Conservation (phyloP, 2,797 vertebrate genomes). For the Pseudotriccus pelzelni region DNA sequence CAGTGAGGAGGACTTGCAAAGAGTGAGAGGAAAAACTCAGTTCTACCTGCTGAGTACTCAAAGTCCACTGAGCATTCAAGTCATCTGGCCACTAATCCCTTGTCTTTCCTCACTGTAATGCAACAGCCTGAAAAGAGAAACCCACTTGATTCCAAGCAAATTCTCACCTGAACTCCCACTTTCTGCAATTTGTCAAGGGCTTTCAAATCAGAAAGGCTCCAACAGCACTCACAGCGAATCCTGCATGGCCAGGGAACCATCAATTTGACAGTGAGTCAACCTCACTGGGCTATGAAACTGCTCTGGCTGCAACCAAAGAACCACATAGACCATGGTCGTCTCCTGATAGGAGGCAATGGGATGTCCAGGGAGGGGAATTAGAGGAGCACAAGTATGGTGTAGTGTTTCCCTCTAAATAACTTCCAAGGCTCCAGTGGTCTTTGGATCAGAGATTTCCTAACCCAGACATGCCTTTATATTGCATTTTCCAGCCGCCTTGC, state of each 20-base stretch:
- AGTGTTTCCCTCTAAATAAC: background rate
- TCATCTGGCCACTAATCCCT: background rate
- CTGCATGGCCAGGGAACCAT: background rate
- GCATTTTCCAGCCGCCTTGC: background rate
- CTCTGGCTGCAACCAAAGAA: background rate
- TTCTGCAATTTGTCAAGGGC: background rate
- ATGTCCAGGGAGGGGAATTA: background rate
- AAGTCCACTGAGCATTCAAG: background rate
- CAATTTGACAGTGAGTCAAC: background rate
- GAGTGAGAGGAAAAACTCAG: background rate
- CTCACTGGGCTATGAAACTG: background rate
- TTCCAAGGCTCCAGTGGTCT: background rate
- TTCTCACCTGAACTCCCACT: background rate
- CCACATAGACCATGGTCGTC: accelerated
- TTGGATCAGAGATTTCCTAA: background rate
- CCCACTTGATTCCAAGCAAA: background rate
- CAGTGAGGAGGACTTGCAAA: background rate
- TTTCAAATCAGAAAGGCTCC: background rate
- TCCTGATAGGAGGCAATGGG: background rate
- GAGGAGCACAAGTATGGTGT: accelerated
- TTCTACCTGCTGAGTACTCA: background rate
- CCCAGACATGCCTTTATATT: background rate
- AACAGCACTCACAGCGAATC: background rate
- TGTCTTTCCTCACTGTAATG: background rate
- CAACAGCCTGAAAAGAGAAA: background rate